Conservation (phyloP, 2,113 vertebrate genomes). For the Tychaedon coryphoeus region DNA sequence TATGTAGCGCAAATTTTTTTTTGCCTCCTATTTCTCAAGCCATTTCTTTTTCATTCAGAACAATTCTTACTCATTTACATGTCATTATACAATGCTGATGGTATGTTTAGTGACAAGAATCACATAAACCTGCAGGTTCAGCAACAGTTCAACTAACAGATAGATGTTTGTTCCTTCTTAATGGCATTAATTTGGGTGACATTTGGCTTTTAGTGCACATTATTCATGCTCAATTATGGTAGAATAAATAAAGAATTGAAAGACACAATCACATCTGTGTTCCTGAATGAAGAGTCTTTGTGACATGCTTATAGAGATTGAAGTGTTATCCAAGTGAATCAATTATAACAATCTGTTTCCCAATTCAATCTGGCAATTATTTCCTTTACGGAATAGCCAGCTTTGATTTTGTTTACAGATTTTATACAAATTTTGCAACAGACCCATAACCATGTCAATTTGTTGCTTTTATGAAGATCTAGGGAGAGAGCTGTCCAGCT, state of each 20-base stretch:
- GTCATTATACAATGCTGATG: not conserved
- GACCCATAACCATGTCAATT: not conserved
- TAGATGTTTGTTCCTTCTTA: not conserved
- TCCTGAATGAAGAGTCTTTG: not conserved
- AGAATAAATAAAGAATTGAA: constrained; percentile 2
- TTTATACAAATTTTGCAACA: not conserved
- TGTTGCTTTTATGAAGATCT: not conserved
- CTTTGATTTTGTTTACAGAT: not conserved
- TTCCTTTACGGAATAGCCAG: not conserved
- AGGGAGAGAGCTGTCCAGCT: not conserved
- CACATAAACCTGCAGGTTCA: not conserved
- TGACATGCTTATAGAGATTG: not conserved
- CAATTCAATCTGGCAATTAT: not conserved
- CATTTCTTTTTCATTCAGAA: not conserved
- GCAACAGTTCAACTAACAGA: not conserved
- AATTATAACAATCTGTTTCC: constrained; percentile 1
- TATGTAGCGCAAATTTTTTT: not conserved
- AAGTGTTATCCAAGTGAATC: constrained; percentile 12
- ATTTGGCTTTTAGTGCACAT: not conserved
- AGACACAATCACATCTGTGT: not conserved
- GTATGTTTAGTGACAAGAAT: constrained; percentile 3
- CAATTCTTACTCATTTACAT: not conserved
- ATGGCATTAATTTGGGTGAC: not conserved
- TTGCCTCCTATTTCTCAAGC: not conserved
- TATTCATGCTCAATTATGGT: not conserved